Percentiles rank a stretch among this genome's conserved stretches.
phyloP scores from a whole-genome alignment of 2,888 invertebrate species.

The Gnatocerus cornutus region DNA sequence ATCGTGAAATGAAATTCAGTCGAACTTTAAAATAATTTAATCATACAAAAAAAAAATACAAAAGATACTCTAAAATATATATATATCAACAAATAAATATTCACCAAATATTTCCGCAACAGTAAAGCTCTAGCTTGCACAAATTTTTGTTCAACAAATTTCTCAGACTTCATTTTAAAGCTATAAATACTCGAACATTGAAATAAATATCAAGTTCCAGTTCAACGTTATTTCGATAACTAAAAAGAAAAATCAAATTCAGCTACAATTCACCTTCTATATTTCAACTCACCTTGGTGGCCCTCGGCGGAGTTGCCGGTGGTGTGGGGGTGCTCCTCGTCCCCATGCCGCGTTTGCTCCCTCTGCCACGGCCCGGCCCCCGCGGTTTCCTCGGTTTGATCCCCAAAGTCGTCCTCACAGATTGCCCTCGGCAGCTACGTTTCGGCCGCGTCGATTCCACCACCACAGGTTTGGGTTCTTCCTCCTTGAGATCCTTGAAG shows the following conservation, averaged over 20 bases:
- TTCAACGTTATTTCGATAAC: constrained; percentile 43
- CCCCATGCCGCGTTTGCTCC: constrained; percentile 61
- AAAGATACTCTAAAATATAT: constrained; percentile 7
- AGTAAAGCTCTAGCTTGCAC: constrained; percentile 10
- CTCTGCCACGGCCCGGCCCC: constrained; percentile 64
- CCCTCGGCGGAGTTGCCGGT: constrained; percentile 46
- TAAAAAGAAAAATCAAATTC: constrained; percentile 44
- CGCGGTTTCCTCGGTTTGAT: constrained; percentile 69
- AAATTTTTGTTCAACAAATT: constrained; percentile 25
- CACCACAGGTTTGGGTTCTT: constrained; percentile 49
- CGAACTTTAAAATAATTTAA: constrained; percentile 18
- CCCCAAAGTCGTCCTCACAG: constrained; percentile 67
- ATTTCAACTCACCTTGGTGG: constrained; percentile 59
- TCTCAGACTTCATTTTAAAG: constrained; percentile 41
- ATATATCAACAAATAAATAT: constrained; percentile 1
- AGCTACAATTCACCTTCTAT: constrained; percentile 26
- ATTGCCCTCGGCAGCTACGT: constrained; percentile 69
- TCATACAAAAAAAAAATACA: constrained; percentile 17
- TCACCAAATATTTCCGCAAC: not conserved
- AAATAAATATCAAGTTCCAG: constrained; percentile 39
- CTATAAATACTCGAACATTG: constrained; percentile 35
- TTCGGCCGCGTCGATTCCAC: constrained; percentile 67
- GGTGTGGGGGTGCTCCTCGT: constrained; percentile 42
- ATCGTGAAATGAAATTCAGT: constrained; percentile 4
- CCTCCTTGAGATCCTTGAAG: constrained; percentile 62